These are phyloP conservation scores for Liparis tanakae DNA, from an alignment of 2,797 vertebrate genomes.

Conservation along the genomic window DNA sequence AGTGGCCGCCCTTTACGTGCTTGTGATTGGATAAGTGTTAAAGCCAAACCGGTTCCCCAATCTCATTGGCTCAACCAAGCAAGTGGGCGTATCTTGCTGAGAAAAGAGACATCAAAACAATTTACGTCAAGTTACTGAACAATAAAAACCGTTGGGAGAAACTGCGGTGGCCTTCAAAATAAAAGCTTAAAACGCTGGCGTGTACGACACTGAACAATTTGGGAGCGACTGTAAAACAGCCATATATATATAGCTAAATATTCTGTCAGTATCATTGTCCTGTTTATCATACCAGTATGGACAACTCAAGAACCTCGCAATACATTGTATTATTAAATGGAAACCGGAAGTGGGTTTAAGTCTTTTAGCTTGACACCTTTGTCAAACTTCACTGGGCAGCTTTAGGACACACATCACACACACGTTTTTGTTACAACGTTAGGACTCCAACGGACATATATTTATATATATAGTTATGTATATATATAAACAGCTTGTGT, in stretches of 20 bases:
- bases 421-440: background rate
- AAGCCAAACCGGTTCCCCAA: slow-evolving; percentile 14
- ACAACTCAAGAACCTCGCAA: fast-evolving
- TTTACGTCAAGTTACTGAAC: slow-evolving; percentile 13
- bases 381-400: background rate
- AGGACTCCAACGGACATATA: background rate
- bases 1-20: background rate
- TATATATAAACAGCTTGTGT: too few species aligned
- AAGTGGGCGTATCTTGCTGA: slow-evolving; percentile 36
- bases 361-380: background rate
- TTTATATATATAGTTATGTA: too few species aligned
- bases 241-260: background rate
- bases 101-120: slow-evolving; percentile 41
- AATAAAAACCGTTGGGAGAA: background rate
- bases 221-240: background rate
- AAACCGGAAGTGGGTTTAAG: slow-evolving; percentile 8
- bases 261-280: fast-evolving
- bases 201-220: too few species aligned
- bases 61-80: slow-evolving; percentile 61
- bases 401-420: background rate
- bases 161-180: slow-evolving; percentile 23
- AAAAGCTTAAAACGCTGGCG: background rate
- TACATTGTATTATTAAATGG: slow-evolving; percentile 32
- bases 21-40: slow-evolving; percentile 48
- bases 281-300: fast-evolving